Evolutionary conservation across 2,797 vertebrate species (phyloP).

Genomic region (Lepidocolaptes lacrymiger): DNA sequence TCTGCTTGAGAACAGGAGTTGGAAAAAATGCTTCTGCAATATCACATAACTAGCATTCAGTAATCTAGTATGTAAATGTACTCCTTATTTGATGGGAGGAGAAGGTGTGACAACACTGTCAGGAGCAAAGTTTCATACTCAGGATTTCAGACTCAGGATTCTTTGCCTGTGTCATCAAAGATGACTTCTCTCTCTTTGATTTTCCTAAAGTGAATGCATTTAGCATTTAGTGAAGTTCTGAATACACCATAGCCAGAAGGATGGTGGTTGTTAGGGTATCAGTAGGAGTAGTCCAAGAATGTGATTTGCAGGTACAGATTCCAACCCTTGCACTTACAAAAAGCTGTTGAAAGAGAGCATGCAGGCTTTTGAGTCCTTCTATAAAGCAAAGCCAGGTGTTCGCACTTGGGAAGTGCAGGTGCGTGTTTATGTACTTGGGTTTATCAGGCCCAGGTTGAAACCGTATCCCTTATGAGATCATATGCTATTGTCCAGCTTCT

Average conservation of each 20-base stretch:
- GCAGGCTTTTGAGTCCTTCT: background rate
- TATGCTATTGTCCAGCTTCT: slow-evolving; percentile 26
- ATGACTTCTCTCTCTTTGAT: background rate
- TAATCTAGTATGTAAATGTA: background rate
- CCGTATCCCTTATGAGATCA: background rate
- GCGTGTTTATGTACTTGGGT: slow-evolving; percentile 21
- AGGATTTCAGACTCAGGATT: background rate
- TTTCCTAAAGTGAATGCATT: background rate
- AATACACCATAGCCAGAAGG: background rate
- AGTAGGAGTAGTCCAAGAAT: background rate
- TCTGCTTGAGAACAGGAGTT: background rate
- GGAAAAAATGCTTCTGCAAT: background rate
- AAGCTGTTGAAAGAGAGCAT: background rate
- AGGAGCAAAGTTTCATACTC: background rate
- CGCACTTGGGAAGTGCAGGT: slow-evolving; percentile 29
- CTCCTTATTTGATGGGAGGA: background rate
- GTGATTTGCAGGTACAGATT: background rate
- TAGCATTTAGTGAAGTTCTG: background rate
- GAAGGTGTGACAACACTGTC: background rate
- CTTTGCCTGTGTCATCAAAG: background rate
- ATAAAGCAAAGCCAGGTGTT: slow-evolving; percentile 37
- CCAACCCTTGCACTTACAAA: background rate
- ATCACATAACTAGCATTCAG: rapidly evolving
- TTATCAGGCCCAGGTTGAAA: slow-evolving; percentile 50
- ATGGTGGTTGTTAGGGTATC: background rate